A percentile compares a stretch with the other conserved stretches of the same genome.
Evolutionary conservation across 1,140 invertebrate genomes (phyloP).

Genomic region (Drosophila leontia): DNA sequence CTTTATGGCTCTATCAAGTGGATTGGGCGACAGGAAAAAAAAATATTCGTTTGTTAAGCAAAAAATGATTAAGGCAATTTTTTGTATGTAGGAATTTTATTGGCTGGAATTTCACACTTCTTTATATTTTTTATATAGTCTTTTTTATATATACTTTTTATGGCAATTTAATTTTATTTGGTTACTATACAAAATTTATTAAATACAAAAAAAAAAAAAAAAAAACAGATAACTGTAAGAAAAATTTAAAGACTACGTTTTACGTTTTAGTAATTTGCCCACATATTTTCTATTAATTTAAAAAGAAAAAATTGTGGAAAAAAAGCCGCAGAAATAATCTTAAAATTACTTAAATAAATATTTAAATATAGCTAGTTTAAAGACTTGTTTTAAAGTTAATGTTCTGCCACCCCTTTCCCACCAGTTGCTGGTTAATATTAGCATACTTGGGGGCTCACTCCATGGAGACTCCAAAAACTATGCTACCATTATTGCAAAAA

Average conservation of each 20-base stretch:
- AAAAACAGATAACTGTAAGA: background rate
- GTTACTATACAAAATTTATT: background rate
- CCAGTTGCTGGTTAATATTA: background rate
- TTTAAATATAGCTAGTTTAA: too few species aligned
- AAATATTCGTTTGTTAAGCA: constrained; percentile 14
- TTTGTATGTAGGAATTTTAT: background rate
- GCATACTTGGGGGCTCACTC: constrained; percentile 41
- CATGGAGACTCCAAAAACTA: constrained; percentile 21
- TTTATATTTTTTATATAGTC: constrained; percentile 2
- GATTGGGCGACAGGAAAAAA: constrained; percentile 16
- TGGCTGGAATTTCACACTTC: constrained; percentile 2
- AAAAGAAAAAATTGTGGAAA: too few species aligned
- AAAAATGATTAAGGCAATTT: constrained; percentile 11
- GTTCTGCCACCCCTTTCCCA: too few species aligned
- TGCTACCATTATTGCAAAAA: constrained; percentile 24
- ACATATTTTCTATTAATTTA: too few species aligned
- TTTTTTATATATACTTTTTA: background rate
- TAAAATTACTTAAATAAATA: too few species aligned
- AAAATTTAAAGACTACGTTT: too few species aligned
- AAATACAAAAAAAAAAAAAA: background rate
- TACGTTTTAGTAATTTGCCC: too few species aligned
- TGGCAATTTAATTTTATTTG: constrained; percentile 5
- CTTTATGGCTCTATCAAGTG: constrained; percentile 65
- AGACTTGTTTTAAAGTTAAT: too few species aligned
- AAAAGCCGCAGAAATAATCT: too few species aligned